Evolutionary conservation across 2,888 invertebrate species (phyloP), one percentile per base, ranked within the genome.

Genomic region (Netelia virgata): DNA sequence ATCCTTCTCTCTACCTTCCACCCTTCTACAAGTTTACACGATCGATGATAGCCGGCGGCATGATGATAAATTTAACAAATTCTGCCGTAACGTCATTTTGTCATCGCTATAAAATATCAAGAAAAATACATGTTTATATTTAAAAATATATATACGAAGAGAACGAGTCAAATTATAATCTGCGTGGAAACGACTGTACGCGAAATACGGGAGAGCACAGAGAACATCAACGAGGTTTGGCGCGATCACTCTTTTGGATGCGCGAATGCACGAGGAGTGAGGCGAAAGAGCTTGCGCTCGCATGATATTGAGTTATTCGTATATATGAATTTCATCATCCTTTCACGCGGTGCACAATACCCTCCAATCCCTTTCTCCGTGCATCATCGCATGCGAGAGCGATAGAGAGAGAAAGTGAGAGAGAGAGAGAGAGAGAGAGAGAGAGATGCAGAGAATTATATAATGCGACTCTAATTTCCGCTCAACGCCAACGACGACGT

Each of bases 381-480:
- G 11, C 6, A 28, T 28, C 5, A 28, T 28, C 70, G 36, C 63
- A 55, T 72, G 18, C 55, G 63, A 69, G 55, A 68, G 50, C 47
- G 64, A 53, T 66, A 16, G 66, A 43, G 53, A 16, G 57, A 14
- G 41, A 66, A 53, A 16, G 47, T 36, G 43, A 74, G 66, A 43
- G n/a, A 47, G 69, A 68, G 23, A 23, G 57, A n/a, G 47, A 70
- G 3, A 28, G 23, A 16, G 80, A 70, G 43, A 43, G 41, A 73
- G 70, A 59, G 20, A 57, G 55, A 11, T 50, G 36, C 23, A 66
- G 86, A 64, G 83, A 74, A 83, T 78, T 75, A 64, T 18, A 79
- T 75, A 79, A 75, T 75, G 83, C 78, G 57, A 20, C 70, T 83
- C 63, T 83, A 83, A 83, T 78, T 78, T 78, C 82, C 82, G 82